Conservation (phyloP, 2,888 invertebrate species). For the Heteromyza rotundicornis region DNA sequence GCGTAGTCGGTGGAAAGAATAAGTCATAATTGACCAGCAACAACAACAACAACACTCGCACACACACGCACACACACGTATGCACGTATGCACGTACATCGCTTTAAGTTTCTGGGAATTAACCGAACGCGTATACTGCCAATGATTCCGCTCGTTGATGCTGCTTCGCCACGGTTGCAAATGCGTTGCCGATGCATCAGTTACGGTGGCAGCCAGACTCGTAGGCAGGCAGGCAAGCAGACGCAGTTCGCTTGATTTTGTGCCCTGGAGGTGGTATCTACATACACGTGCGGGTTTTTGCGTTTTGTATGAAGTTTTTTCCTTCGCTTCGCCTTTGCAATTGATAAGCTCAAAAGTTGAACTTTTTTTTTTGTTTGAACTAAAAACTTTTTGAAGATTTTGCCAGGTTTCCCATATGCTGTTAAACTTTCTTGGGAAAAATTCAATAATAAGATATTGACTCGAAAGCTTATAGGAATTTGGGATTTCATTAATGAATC, state of each 20-base stretch:
- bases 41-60: constrained; percentile 24
- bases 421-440: no score
- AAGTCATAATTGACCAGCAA: constrained; percentile 43
- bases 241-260: not conserved
- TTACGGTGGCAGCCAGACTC: constrained; percentile 22
- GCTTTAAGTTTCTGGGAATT: constrained; percentile 26
- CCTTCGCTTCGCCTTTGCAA: no score
- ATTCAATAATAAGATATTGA: no score
- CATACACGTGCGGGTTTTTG: not conserved
- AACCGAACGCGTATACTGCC: not conserved
- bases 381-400: no score
- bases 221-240: constrained; percentile 13
- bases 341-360: no score
- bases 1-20: constrained; percentile 28
- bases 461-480: no score
- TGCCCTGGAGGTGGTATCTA: not conserved
- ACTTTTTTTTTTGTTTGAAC: no score
- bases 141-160: not conserved
- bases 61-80: not conserved
- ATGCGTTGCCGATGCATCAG: constrained; percentile 19
- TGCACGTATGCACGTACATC: constrained; percentile 3
- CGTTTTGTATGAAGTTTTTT: not conserved
- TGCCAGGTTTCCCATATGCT: no score
- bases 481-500: no score
- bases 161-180: not conserved